Evolutionary conservation across 2,888 invertebrate species (phyloP).

Genomic region (Drosophila phalerata): DNA sequence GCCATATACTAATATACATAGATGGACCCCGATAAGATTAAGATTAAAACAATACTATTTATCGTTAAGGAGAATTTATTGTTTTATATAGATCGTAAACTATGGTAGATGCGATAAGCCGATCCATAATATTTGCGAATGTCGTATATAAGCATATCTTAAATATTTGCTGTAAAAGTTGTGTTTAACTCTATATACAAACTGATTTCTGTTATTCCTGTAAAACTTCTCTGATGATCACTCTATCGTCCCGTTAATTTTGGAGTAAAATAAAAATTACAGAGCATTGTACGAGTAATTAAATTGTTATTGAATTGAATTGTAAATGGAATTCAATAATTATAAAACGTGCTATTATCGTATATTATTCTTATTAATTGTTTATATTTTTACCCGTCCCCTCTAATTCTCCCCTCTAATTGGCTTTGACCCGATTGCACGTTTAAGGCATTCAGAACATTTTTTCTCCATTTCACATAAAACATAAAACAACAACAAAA

Average conservation of each 20-base stretch:
- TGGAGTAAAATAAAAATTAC: neutral
- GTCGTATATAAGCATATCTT: constrained; percentile 2
- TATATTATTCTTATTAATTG: neutral
- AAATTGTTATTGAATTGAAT: constrained; percentile 3
- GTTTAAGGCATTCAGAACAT: constrained; percentile 7
- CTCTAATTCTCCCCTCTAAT: neutral
- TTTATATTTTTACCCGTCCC: neutral
- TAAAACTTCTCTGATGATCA: neutral
- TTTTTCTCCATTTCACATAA: constrained; percentile 2
- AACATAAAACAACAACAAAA: neutral
- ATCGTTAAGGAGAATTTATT: constrained; percentile 26
- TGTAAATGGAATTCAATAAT: neutral
- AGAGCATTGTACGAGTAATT: neutral
- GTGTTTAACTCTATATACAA: neutral
- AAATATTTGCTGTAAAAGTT: neutral
- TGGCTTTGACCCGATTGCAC: constrained; percentile 35
- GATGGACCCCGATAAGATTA: constrained; percentile 46
- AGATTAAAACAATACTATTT: constrained; percentile 25
- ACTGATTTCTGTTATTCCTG: neutral
- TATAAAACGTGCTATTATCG: constrained; percentile 6
- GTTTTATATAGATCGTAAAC: constrained; percentile 28
- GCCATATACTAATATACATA: neutral
- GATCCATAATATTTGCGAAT: neutral
- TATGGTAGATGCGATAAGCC: constrained; percentile 1
- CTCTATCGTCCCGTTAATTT: neutral